phyloP scores from a whole-genome alignment of 2,888 invertebrate species.

The Dicyrtomina minuta region DNA sequence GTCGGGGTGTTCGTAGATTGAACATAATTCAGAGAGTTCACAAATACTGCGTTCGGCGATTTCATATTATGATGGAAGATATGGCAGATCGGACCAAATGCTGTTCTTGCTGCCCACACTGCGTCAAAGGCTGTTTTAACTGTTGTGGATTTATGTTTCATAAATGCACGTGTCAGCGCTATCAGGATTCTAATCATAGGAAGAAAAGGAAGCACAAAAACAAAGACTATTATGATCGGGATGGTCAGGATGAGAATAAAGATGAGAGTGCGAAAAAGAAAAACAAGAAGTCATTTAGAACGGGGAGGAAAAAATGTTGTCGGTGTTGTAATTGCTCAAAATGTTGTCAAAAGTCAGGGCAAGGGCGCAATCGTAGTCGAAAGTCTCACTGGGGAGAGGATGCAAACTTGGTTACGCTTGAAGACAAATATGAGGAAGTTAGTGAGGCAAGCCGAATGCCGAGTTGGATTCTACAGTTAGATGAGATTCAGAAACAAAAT shows the following conservation, averaged over 20 bases:
- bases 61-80: not conserved
- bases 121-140: not conserved
- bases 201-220: too few species aligned
- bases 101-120: not conserved
- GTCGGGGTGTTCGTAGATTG: not conserved
- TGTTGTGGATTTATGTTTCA: not conserved
- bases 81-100: not conserved
- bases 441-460: conserved; percentile 6
- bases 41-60: not conserved
- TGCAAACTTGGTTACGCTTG: not conserved
- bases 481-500: not conserved
- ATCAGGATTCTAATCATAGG: not conserved
- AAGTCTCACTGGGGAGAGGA: conserved; percentile 5
- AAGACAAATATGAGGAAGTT: conserved; percentile 2
- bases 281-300: not conserved
- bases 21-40: not conserved
- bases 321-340: not conserved
- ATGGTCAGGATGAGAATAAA: not conserved
- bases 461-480: conserved; percentile 9
- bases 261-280: not conserved
- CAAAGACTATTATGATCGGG: too few species aligned
- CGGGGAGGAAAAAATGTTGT: too few species aligned
- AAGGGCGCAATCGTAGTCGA: not conserved
- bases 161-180: not conserved
- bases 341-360: too few species aligned